These are phyloP conservation scores for Stichopus horrens DNA, from an alignment of 53 echinoderm and acorn worm species.

Conservation along the genomic window DNA sequence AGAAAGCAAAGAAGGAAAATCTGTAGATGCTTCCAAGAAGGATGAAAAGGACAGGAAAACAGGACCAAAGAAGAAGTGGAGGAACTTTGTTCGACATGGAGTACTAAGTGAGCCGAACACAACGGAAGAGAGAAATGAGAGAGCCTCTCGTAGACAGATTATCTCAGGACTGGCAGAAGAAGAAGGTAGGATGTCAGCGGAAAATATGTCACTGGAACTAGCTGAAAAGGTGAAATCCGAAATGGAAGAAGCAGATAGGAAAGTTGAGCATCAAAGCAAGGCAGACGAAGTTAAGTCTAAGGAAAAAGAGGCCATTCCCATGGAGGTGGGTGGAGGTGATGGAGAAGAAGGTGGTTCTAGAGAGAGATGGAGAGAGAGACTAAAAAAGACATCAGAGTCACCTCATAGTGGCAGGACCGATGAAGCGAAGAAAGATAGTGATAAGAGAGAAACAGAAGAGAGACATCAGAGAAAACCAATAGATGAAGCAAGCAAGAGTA, in stretches of 20 bases:
- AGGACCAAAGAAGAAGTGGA: constrained; percentile 48
- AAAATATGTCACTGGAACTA: neutral
- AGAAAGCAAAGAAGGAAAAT: neutral
- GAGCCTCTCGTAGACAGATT: neutral
- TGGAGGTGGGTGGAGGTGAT: neutral
- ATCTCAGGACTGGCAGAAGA: neutral
- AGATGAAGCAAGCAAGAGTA: neutral
- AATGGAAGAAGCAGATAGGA: constrained; percentile 1
- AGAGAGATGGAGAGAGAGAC: constrained; percentile 14
- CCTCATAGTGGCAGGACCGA: neutral
- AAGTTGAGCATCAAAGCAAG: neutral
- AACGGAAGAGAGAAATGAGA: neutral
- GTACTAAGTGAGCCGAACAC: constrained; percentile 28
- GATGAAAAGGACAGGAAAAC: constrained; percentile 5
- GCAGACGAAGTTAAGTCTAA: neutral
- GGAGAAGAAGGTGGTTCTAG: neutral
- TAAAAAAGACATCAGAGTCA: neutral
- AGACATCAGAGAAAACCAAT: neutral
- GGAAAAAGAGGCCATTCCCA: neutral
- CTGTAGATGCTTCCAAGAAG: constrained; percentile 2
- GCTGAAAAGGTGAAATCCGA: constrained; percentile 11
- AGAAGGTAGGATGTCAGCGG: neutral
- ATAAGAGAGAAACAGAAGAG: neutral
- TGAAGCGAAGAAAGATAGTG: neutral
- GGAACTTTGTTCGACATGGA: constrained; percentile 36